Percentiles rank a stretch among this genome's conserved stretches.
Evolutionary conservation across 2,797 vertebrate genomes (phyloP).

Genomic region (Okamejei kenojei): DNA sequence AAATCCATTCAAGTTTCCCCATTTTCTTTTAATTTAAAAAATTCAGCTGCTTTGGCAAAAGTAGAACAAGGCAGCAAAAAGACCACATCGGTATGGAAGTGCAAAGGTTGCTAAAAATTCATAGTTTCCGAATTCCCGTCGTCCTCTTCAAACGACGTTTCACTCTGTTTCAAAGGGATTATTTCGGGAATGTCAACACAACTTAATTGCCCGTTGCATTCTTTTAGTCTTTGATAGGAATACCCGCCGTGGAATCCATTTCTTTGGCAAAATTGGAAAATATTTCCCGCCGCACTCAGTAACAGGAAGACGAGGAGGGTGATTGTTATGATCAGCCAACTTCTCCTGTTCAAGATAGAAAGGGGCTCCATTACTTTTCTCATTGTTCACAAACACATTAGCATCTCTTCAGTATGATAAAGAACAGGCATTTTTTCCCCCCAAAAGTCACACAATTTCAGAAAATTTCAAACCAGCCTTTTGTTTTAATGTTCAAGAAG

Average conservation of each 20-base stretch:
- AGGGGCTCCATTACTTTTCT: neutral
- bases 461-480: neutral
- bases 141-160: slow-evolving; percentile 11
- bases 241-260: slow-evolving; percentile 43
- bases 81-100: neutral
- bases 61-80: slow-evolving; percentile 5
- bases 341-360: slow-evolving; percentile 46
- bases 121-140: slow-evolving; percentile 10
- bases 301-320: slow-evolving; percentile 49
- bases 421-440: too few relatives aligned
- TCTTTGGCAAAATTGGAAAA: slow-evolving; percentile 44
- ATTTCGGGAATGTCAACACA: neutral
- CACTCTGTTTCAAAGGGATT: slow-evolving; percentile 41
- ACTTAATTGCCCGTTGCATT: slow-evolving; percentile 44
- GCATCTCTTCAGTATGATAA: neutral
- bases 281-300: slow-evolving; percentile 52
- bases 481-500: neutral
- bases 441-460: neutral
- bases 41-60: neutral
- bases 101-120: slow-evolving; percentile 4
- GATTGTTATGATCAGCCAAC: slow-evolving; percentile 53
- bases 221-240: slow-evolving; percentile 55
- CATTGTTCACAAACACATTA: neutral
- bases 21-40: neutral
- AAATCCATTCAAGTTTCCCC: neutral